phyloP scores from a whole-genome alignment of 2,797 vertebrate genomes.

The Acanthurus leucopareius region DNA sequence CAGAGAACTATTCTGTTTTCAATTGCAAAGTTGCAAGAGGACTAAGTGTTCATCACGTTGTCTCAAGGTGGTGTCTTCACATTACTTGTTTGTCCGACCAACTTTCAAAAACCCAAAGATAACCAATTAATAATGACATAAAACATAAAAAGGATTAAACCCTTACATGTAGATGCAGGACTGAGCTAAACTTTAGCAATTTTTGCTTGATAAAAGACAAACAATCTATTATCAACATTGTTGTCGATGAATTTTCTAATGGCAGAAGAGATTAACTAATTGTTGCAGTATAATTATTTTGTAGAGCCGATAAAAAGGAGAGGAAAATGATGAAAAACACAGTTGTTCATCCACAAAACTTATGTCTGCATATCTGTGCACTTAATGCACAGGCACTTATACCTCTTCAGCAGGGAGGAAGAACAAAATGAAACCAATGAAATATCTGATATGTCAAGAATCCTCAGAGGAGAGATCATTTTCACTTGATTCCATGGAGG shows the following conservation, averaged over 20 bases:
- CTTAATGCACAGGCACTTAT: not conserved
- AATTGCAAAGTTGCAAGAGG: no score
- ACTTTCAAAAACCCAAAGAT: not conserved
- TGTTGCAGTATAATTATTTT: no score
- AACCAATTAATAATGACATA: not conserved
- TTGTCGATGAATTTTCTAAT: not conserved
- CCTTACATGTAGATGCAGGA: not conserved
- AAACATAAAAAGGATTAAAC: not conserved
- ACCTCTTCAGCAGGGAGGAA: not conserved
- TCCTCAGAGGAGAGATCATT: slow-evolving; percentile 27
- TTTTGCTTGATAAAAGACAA: not conserved
- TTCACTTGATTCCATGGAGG: slow-evolving; percentile 15
- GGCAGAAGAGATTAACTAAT: not conserved
- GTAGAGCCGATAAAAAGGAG: not conserved
- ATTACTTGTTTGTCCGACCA: no score
- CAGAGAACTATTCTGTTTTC: not conserved
- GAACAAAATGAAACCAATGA: slow-evolving; percentile 20
- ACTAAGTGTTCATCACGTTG: no score
- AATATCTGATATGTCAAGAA: slow-evolving; percentile 33
- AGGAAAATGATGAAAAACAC: slow-evolving; percentile 7
- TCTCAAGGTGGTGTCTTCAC: no score
- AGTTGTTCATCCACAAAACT: not conserved
- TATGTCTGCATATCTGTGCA: not conserved
- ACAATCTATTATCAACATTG: not conserved
- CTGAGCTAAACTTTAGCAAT: not conserved